Conservation (phyloP, 2,113 vertebrate species). For the Brachypteracias leptosomus region DNA sequence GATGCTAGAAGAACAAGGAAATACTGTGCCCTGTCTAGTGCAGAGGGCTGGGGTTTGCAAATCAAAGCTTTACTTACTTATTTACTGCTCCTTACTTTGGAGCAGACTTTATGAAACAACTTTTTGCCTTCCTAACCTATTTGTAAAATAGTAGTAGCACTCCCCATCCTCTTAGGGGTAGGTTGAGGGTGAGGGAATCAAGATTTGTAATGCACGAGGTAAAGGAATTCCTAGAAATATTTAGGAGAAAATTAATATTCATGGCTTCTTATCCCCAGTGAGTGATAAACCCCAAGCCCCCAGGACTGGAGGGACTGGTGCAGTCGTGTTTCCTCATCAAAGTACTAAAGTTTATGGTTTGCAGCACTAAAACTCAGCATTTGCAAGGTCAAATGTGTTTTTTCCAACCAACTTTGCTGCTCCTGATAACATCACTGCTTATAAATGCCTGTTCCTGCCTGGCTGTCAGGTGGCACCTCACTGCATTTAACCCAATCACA, state of each 20-base stretch:
- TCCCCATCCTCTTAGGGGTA: not conserved
- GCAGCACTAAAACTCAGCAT: not conserved
- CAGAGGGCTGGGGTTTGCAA: not conserved
- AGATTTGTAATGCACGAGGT: not conserved
- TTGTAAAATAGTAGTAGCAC: not conserved
- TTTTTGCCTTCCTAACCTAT: not conserved
- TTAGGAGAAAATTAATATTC: not conserved
- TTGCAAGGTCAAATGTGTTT: not conserved
- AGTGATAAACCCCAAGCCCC: not conserved
- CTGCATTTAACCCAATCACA: accelerated
- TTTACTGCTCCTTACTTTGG: not conserved
- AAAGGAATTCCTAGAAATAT: not conserved
- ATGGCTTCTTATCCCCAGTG: not conserved
- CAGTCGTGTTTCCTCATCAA: not conserved
- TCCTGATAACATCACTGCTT: not conserved
- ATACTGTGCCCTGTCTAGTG: not conserved
- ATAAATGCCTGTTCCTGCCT: not conserved
- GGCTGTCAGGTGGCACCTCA: not conserved
- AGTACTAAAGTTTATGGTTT: not conserved
- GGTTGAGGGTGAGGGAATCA: not conserved
- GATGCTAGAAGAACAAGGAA: conserved; percentile 23
- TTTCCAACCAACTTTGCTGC: not conserved
- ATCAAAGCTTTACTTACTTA: not conserved
- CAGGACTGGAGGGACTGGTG: not conserved
- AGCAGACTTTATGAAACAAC: not conserved